phyloP scores from a whole-genome alignment of 2,113 vertebrate genomes.

The Ceratotherium simum region DNA sequence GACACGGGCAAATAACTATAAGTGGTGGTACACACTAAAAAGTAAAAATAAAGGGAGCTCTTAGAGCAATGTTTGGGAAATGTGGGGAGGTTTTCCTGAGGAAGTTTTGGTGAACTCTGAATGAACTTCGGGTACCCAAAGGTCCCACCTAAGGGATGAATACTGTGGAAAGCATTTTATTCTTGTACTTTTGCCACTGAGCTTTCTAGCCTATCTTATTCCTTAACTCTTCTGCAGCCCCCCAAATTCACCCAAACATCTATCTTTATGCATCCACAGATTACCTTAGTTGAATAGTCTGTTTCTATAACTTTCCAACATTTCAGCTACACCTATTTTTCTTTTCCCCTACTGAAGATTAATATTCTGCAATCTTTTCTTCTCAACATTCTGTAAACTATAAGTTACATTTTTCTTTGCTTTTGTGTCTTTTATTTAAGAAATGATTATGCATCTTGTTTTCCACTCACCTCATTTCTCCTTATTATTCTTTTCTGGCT shows the following conservation, averaged over 20 bases:
- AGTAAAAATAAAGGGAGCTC: background rate
- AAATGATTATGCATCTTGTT: constrained; percentile 73
- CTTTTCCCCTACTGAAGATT: constrained; percentile 30
- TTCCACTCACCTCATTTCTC: constrained; percentile 79
- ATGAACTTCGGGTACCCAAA: background rate
- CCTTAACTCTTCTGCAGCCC: background rate
- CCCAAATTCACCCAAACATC: background rate
- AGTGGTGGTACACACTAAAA: background rate
- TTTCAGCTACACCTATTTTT: constrained; percentile 48
- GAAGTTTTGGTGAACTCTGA: background rate
- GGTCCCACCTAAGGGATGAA: background rate
- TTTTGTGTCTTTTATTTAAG: constrained; percentile 78
- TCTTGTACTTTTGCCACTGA: background rate
- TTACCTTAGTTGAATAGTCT: background rate
- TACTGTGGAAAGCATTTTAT: background rate
- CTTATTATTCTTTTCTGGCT: constrained; percentile 81
- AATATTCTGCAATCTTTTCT: background rate
- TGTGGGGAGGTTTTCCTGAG: background rate
- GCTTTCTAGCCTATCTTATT: background rate
- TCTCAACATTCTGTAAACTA: constrained; percentile 45
- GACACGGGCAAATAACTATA: background rate
- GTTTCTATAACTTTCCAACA: constrained; percentile 6
- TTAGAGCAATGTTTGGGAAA: background rate
- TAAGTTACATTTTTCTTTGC: constrained; percentile 68
- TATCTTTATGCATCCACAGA: background rate